Evolutionary conservation across 2,113 vertebrate genomes (phyloP).

Genomic region (Epinephelus lanceolatus): DNA sequence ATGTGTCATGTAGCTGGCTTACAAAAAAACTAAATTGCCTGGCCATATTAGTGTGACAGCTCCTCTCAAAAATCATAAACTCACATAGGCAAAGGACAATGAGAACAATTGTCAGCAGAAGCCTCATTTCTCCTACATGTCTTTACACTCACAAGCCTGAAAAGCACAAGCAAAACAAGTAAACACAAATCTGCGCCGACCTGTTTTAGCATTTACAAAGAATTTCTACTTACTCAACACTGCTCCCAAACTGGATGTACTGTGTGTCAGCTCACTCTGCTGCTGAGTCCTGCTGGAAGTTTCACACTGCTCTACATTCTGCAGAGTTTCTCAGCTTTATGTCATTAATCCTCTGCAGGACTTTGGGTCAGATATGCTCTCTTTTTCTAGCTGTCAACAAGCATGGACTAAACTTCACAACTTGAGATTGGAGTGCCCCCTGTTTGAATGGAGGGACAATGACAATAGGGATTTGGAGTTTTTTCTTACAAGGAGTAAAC

Average conservation of each 20-base stretch:
- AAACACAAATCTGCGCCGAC: constrained; percentile 11
- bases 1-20: constrained; percentile 7
- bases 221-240: constrained; percentile 19
- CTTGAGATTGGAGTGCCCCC: constrained; percentile 57
- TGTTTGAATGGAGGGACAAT: constrained; percentile 64
- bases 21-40: constrained; percentile 18
- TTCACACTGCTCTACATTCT: constrained; percentile 6
- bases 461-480: neutral
- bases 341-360: constrained; percentile 46
- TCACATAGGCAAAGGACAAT: constrained; percentile 73
- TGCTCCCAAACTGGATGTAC: neutral
- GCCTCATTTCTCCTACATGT: constrained; percentile 53
- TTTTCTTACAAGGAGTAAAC: neutral
- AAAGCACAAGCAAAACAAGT: constrained; percentile 15
- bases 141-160: constrained; percentile 11
- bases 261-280: neutral
- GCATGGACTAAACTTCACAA: neutral
- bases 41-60: constrained; percentile 8
- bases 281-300: too few relatives aligned
- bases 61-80: constrained; percentile 42
- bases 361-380: neutral
- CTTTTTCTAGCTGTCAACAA: constrained; percentile 9
- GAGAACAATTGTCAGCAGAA: constrained; percentile 54
- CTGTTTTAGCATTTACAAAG: neutral
- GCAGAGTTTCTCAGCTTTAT: constrained; percentile 17